Percentiles rank a stretch among this genome's conserved stretches.
These are phyloP conservation scores for Chironomus tentans DNA, from an alignment of 2,888 invertebrate species.

Conservation along the genomic window DNA sequence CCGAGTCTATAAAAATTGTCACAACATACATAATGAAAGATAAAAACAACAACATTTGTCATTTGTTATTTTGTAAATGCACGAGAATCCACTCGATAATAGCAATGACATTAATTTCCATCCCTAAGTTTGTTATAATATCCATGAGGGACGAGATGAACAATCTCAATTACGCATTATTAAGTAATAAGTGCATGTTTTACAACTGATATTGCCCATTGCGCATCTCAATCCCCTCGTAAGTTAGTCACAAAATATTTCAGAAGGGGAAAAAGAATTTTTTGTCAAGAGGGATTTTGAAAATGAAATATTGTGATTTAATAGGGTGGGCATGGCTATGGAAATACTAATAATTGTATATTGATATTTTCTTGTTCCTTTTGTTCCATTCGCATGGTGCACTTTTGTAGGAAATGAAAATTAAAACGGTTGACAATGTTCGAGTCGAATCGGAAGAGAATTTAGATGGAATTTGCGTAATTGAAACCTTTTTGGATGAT, in stretches of 20 bases:
- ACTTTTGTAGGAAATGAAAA: no score
- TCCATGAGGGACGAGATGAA: background rate
- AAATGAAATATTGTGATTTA: conserved; percentile 16
- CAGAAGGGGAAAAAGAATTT: background rate
- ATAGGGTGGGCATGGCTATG: conserved; percentile 6
- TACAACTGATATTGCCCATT: conserved; percentile 1
- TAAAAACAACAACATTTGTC: no score
- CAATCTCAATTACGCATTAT: conserved; percentile 4
- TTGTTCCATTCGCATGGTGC: no score
- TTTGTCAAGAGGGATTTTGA: background rate
- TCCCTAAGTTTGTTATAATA: background rate
- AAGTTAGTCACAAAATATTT: background rate
- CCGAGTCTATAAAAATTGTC: no score
- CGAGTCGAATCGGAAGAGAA: no score
- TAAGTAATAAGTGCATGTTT: conserved; percentile 7
- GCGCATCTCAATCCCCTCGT: background rate
- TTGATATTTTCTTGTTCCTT: no score
- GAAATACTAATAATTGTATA: background rate
- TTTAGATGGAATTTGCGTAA: no score
- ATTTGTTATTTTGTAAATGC: background rate
- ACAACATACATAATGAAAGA: no score
- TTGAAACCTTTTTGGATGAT: no score
- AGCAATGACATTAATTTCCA: background rate
- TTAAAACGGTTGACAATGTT: no score
- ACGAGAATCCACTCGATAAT: background rate